Conservation (phyloP, 1,140 invertebrate species). For the Neodiprion lecontei region DNA sequence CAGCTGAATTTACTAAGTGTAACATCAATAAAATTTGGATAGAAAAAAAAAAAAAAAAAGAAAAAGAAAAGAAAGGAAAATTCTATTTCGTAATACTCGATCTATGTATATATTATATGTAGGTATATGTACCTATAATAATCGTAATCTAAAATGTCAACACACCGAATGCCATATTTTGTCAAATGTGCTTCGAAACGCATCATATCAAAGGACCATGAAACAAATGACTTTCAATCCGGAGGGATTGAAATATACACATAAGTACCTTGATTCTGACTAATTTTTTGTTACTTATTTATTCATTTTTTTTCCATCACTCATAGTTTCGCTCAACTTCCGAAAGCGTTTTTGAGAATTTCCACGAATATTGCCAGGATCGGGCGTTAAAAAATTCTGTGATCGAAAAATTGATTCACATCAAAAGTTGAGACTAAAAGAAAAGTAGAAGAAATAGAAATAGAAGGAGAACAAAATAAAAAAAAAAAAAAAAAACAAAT, state of each 20-base stretch:
- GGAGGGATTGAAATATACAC: too few relatives aligned
- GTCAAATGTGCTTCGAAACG: slow-evolving; percentile 24
- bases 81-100: too few relatives aligned
- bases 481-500: slow-evolving; percentile 21
- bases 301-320: neutral
- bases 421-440: neutral
- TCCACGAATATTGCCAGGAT: slow-evolving; percentile 45
- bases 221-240: neutral
- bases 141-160: too few relatives aligned
- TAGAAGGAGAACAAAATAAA: slow-evolving; percentile 36
- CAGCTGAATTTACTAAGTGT: too few relatives aligned
- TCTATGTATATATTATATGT: too few relatives aligned
- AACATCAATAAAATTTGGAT: neutral
- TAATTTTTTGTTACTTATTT: too few relatives aligned
- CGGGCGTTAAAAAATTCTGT: slow-evolving; percentile 52
- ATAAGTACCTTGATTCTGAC: too few relatives aligned
- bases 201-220: slow-evolving; percentile 22
- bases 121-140: too few relatives aligned
- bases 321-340: neutral
- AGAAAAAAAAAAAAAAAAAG: neutral
- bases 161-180: too few relatives aligned
- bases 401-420: slow-evolving; percentile 39
- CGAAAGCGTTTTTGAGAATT: slow-evolving; percentile 37
- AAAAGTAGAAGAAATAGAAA: neutral
- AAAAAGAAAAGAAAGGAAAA: neutral